Evolutionary conservation across 2,888 invertebrate genomes (phyloP).

Genomic region (Endomychus coccineus): DNA sequence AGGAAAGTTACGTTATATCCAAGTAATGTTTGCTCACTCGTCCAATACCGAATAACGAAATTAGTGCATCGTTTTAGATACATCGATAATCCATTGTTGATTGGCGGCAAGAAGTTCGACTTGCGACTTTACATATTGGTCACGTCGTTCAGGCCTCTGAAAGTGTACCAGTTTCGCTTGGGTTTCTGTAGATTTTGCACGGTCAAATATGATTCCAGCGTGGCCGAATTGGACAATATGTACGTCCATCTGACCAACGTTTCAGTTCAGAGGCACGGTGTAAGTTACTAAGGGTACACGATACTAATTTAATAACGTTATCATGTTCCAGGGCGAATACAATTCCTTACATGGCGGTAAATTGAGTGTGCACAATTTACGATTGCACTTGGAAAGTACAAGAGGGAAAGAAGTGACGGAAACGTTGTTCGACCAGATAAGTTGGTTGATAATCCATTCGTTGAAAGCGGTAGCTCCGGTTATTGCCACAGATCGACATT

Average conservation of each 20-base stretch:
- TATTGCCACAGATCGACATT: constrained; percentile 88
- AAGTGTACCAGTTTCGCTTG: constrained; percentile 84
- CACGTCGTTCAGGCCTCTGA: constrained; percentile 86
- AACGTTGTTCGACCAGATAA: constrained; percentile 79
- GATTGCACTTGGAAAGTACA: constrained; percentile 84
- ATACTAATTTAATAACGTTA: neutral
- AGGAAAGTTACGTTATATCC: constrained; percentile 94
- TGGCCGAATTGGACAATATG: constrained; percentile 82
- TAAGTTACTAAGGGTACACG: constrained; percentile 40
- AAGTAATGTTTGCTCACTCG: constrained; percentile 46
- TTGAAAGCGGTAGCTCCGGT: constrained; percentile 87
- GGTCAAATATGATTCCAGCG: constrained; percentile 87
- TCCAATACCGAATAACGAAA: neutral
- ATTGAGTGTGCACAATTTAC: constrained; percentile 84
- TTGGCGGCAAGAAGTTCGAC: constrained; percentile 95
- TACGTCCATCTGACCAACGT: constrained; percentile 95
- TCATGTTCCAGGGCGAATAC: constrained; percentile 68
- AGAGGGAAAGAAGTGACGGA: constrained; percentile 83
- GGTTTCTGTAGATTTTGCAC: constrained; percentile 96
- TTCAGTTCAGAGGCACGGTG: constrained; percentile 95
- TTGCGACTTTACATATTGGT: constrained; percentile 86
- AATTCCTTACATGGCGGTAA: constrained; percentile 92
- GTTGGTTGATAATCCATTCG: constrained; percentile 87
- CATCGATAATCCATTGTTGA: constrained; percentile 89
- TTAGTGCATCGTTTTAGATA: constrained; percentile 48